Conservation (phyloP, 2,113 vertebrate genomes). For the Solea senegalensis region DNA sequence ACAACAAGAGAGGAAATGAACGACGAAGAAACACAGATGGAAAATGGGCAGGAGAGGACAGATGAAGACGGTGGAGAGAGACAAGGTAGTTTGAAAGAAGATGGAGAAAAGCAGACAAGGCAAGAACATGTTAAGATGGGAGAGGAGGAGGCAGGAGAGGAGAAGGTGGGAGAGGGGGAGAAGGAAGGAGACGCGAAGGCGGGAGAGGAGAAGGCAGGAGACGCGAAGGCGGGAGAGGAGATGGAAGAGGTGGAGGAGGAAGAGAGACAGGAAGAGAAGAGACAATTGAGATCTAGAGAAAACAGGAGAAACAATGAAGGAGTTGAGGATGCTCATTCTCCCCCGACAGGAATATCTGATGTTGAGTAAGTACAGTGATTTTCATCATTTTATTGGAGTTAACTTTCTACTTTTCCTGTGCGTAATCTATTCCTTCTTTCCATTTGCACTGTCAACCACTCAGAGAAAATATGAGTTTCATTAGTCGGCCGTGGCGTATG, state of each 20-base stretch:
- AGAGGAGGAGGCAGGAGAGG: neutral
- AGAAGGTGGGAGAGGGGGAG: neutral
- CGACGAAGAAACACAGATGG: neutral
- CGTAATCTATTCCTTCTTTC: neutral
- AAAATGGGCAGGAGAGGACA: neutral
- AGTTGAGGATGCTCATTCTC: neutral
- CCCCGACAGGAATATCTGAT: neutral
- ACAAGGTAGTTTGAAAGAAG: neutral
- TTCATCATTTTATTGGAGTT: neutral
- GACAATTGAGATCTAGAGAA: neutral
- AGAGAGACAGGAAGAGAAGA: neutral
- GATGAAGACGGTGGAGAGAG: conserved; percentile 3
- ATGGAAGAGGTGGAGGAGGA: neutral
- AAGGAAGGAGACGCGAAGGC: neutral
- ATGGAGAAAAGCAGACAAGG: neutral
- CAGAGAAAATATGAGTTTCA: conserved; percentile 77
- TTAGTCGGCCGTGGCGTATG: conserved; percentile 92
- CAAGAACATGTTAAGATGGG: too few species aligned
- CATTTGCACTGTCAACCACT: neutral
- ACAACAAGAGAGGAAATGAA: neutral
- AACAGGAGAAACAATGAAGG: neutral
- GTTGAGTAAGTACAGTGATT: conserved; percentile 47
- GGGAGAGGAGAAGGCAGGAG: neutral
- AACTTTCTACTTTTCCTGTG: neutral
- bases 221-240: neutral